A percentile compares a stretch with the other conserved stretches of the same genome.
phyloP scores from a whole-genome alignment of 2,888 invertebrate genomes.

The Notodonta ziczac region DNA sequence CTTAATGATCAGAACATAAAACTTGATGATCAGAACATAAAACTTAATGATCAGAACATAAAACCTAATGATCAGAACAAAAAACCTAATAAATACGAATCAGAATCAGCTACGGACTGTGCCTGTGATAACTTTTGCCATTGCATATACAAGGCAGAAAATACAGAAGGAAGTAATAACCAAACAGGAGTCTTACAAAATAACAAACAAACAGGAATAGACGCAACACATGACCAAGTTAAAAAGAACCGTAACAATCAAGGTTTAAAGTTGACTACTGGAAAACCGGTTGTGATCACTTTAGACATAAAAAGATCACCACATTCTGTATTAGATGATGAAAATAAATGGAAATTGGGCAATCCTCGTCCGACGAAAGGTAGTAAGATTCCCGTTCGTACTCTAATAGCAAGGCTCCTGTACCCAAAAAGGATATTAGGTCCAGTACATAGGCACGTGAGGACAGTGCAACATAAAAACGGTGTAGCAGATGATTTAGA shows the following conservation, averaged over 20 bases:
- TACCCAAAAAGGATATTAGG: neutral
- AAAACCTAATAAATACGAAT: neutral
- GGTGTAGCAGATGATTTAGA: neutral
- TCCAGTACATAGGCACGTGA: neutral
- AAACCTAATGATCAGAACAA: no score
- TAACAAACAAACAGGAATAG: neutral
- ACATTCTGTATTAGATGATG: conserved; percentile 37
- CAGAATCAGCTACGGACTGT: neutral
- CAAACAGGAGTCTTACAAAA: neutral
- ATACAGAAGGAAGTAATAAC: no score
- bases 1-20: no score
- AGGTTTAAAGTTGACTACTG: conserved; percentile 19
- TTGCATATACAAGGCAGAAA: neutral
- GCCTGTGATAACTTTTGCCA: neutral
- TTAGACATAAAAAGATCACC: conserved; percentile 48
- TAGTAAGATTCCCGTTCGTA: neutral
- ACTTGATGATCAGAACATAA: no score
- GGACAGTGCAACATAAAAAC: neutral
- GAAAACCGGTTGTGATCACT: conserved; percentile 48
- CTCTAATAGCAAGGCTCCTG: neutral
- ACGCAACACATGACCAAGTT: conserved; percentile 5
- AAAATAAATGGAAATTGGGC: conserved; percentile 4
- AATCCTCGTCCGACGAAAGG: neutral
- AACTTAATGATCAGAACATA: no score
- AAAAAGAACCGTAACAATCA: conserved; percentile 9